Conservation (phyloP, 2,888 invertebrate species). For the Augiades crinisus region DNA sequence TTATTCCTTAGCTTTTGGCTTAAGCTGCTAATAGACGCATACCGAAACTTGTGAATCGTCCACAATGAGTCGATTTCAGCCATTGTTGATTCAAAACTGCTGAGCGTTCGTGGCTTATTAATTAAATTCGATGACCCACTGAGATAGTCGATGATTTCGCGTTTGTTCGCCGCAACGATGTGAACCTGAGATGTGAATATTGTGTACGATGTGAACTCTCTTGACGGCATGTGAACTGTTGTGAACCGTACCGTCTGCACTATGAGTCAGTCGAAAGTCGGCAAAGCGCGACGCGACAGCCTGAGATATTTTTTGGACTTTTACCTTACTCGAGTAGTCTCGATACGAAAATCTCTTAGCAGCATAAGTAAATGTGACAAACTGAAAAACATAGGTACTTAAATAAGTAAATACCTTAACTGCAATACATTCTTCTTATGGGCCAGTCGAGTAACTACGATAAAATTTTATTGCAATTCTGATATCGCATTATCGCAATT, state of each 20-base stretch:
- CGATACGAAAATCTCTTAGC: background rate
- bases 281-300: background rate
- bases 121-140: slow-evolving; percentile 64
- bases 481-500: too few relatives aligned
- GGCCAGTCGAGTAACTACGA: too few relatives aligned
- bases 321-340: background rate
- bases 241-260: slow-evolving; percentile 31
- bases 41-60: slow-evolving; percentile 13
- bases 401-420: too few relatives aligned
- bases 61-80: slow-evolving; percentile 32
- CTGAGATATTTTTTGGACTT: background rate
- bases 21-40: background rate
- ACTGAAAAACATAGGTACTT: too few relatives aligned
- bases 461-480: too few relatives aligned
- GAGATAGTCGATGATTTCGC: slow-evolving; percentile 63
- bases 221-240: slow-evolving; percentile 11
- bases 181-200: slow-evolving; percentile 31
- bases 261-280: slow-evolving; percentile 25
- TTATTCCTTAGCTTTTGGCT: background rate
- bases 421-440: too few relatives aligned
- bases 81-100: slow-evolving; percentile 29
- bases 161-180: slow-evolving; percentile 56
- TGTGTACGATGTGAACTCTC: slow-evolving; percentile 17
- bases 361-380: too few relatives aligned
- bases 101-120: slow-evolving; percentile 44